These are phyloP conservation scores for Calliphora vicina DNA, from an alignment of 1,140 invertebrate genomes.

Conservation along the genomic window DNA sequence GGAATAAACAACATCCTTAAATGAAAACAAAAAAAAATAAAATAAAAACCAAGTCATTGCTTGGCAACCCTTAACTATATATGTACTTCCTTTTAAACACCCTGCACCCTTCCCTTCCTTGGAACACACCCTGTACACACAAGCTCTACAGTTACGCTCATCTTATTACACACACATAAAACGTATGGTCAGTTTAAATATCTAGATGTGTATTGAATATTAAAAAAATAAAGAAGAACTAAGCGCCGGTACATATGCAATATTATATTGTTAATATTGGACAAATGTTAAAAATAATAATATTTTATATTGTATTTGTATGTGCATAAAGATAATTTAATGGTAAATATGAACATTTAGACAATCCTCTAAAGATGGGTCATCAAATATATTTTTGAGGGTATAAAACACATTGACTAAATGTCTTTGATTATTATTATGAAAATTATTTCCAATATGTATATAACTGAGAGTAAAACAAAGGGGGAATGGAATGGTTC, in stretches of 20 bases:
- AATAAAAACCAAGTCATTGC: neutral
- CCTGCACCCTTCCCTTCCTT: too few species aligned
- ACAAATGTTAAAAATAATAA: conserved; percentile 2
- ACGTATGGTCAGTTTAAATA: conserved; percentile 34
- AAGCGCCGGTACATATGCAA: neutral
- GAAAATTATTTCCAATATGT: too few species aligned
- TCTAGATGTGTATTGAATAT: conserved; percentile 35
- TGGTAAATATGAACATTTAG: conserved; percentile 32
- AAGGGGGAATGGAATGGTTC: too few species aligned
- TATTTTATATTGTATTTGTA: neutral
- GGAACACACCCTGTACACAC: neutral
- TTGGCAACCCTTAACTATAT: neutral
- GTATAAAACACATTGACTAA: conserved; percentile 20
- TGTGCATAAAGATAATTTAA: conserved; percentile 23
- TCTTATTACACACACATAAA: conserved; percentile 14
- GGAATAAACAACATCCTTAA: conserved; percentile 24
- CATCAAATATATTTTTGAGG: neutral
- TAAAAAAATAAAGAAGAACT: neutral
- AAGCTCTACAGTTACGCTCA: neutral
- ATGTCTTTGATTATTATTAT: conserved; percentile 19
- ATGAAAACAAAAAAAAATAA: neutral
- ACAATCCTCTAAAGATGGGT: neutral
- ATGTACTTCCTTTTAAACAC: neutral
- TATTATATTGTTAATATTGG: conserved; percentile 3
- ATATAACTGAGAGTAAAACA: too few species aligned